Percentiles rank a stretch among this genome's conserved stretches.
Evolutionary conservation across 2,113 vertebrate species (phyloP).

Genomic region (Neolamprologus cancellatus): DNA sequence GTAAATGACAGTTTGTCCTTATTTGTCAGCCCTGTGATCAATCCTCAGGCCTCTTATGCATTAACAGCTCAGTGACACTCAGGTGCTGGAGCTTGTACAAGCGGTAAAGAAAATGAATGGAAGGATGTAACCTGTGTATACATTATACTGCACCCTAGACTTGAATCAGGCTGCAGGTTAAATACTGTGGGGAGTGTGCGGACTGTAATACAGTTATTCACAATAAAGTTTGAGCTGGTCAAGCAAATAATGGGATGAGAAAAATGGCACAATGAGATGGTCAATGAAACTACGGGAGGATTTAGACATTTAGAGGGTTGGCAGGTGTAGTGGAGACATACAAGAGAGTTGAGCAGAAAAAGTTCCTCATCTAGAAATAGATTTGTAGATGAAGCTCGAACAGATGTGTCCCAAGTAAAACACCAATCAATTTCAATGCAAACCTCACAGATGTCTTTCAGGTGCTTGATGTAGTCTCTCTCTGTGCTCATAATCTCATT

Average conservation of each 20-base stretch:
- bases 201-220: neutral
- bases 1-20: neutral
- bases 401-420: neutral
- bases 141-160: neutral
- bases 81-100: neutral
- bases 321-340: neutral
- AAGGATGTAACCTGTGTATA: neutral
- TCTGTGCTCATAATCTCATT: slow-evolving; percentile 97
- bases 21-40: neutral
- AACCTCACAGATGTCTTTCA: slow-evolving; percentile 98
- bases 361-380: neutral
- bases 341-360: neutral
- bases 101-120: neutral
- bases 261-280: neutral
- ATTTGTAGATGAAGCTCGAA: neutral
- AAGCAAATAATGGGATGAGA: neutral
- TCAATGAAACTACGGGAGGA: neutral
- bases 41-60: neutral
- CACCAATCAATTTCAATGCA: neutral
- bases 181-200: neutral
- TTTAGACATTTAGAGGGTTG: neutral
- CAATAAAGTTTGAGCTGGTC: neutral
- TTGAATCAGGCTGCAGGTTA: neutral
- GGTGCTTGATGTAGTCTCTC: slow-evolving; percentile 93
- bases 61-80: neutral